phyloP scores from a whole-genome alignment of 2,113 vertebrate species.

The Callaeas wilsoni region DNA sequence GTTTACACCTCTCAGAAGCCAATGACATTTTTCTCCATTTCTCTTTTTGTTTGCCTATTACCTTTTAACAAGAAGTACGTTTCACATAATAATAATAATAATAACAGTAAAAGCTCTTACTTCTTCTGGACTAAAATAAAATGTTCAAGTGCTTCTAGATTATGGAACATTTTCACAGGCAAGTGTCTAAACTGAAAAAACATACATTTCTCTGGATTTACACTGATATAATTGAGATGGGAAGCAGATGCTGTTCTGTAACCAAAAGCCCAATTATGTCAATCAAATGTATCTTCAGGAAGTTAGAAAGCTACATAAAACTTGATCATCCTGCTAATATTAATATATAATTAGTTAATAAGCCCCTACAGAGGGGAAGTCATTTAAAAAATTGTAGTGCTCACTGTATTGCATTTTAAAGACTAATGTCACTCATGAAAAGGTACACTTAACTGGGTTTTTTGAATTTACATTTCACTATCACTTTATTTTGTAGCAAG shows the following conservation, averaged over 20 bases:
- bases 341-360: conserved; percentile 49
- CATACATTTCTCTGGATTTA: not conserved
- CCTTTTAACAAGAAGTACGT: not conserved
- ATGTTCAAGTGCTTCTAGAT: not conserved
- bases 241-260: conserved; percentile 27
- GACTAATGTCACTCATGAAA: not conserved
- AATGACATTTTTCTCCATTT: not conserved
- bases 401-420: conserved; percentile 22
- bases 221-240: not conserved
- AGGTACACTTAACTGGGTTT: not conserved
- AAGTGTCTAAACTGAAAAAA: not conserved
- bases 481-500: not conserved
- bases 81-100: not conserved
- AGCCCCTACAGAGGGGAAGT: conserved; percentile 31
- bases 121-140: not conserved
- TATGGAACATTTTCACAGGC: not conserved
- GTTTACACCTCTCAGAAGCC: not conserved
- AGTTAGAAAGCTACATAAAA: conserved; percentile 25
- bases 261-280: conserved; percentile 42
- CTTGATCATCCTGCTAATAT: conserved; percentile 33
- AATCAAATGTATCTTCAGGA: conserved; percentile 50
- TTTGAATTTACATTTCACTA: not conserved
- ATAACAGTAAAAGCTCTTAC: not conserved
- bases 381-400: not conserved
- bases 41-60: not conserved